These are phyloP conservation scores for Sylvia borin DNA, from an alignment of 2,797 vertebrate genomes.

Conservation along the genomic window DNA sequence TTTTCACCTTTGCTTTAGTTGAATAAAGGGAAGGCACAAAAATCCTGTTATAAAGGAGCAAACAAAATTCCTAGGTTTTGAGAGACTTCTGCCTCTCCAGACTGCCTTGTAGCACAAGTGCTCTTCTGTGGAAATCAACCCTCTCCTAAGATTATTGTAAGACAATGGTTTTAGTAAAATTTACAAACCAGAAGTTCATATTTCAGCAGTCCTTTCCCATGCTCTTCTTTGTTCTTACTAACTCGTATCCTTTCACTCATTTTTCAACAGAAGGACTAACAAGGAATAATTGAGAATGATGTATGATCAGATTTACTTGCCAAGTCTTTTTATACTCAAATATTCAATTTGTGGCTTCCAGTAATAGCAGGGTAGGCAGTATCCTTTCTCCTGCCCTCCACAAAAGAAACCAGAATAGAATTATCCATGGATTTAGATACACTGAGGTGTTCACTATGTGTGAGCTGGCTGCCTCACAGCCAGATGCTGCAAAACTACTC, in stretches of 20 bases:
- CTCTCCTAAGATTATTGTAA: not conserved
- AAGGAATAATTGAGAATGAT: not conserved
- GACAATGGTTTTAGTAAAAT: not conserved
- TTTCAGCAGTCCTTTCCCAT: not conserved
- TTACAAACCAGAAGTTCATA: not conserved
- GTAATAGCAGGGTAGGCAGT: not conserved
- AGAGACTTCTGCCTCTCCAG: not conserved
- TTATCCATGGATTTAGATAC: not conserved
- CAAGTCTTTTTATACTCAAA: not conserved
- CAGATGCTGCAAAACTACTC: not conserved
- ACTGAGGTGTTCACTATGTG: accelerated
- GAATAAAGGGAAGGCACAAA: not conserved
- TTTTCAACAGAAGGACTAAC: not conserved
- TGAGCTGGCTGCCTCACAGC: not conserved
- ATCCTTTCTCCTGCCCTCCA: not conserved
- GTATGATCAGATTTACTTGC: not conserved
- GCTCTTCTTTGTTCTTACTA: not conserved
- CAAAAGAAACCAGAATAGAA: not conserved
- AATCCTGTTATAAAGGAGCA: not conserved
- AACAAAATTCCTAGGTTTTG: not conserved
- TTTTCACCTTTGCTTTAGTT: not conserved
- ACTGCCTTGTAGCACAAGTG: not conserved
- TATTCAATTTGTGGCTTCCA: not conserved
- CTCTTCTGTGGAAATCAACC: not conserved
- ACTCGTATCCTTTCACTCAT: not conserved